Conservation (phyloP, 37 sponge, comb jelly and placozoan species). For the Haliclona indistincta region DNA sequence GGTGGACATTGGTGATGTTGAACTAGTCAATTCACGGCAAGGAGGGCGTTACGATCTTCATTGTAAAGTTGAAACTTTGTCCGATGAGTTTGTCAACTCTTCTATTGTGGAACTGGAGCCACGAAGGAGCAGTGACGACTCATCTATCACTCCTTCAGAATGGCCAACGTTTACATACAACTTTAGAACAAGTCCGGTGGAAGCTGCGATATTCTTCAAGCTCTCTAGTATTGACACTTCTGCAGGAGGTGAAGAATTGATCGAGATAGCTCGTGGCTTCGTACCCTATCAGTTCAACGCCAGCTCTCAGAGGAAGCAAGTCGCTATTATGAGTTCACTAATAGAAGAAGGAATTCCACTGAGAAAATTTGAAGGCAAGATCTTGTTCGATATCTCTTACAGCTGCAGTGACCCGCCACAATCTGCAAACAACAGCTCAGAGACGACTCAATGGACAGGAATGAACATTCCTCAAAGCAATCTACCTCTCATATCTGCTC, state of each 20-base stretch:
- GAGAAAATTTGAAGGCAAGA: constrained; percentile 3
- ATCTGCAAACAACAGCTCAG: too few species aligned
- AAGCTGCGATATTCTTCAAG: neutral
- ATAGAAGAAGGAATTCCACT: neutral
- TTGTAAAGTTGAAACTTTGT: constrained; percentile 12
- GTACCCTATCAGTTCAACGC: too few species aligned
- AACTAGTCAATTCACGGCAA: neutral
- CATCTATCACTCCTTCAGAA: neutral
- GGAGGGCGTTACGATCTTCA: constrained; percentile 10
- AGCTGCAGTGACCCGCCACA: too few species aligned
- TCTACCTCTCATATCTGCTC: too few species aligned
- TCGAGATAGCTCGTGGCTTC: too few species aligned
- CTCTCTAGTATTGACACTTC: neutral
- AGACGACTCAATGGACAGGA: too few species aligned
- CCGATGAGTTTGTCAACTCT: neutral
- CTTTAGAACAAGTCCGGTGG: neutral
- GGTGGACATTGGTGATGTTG: constrained; percentile 10
- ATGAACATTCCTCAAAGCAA: too few species aligned
- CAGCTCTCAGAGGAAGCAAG: neutral
- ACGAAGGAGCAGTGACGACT: neutral
- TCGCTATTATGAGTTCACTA: neutral
- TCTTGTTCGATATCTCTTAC: too few species aligned
- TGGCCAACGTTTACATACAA: constrained; percentile 14
- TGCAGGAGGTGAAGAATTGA: too few species aligned
- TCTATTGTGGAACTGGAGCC: neutral